These are phyloP conservation scores for Xiphophorus maculatus DNA, from an alignment of 2,113 vertebrate genomes.

Conservation along the genomic window DNA sequence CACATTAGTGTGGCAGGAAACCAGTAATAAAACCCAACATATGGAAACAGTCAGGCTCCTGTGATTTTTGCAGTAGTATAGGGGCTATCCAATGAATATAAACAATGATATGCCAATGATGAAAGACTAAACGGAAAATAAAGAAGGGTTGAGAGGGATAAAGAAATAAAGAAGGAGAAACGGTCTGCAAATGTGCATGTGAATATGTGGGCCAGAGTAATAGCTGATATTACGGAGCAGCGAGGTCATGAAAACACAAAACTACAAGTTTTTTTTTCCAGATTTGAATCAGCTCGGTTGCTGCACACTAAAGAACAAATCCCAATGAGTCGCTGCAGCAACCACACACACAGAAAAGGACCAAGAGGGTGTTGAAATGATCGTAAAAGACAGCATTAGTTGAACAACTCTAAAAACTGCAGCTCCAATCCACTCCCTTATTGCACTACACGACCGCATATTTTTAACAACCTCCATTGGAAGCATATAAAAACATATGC, in stretches of 20 bases:
- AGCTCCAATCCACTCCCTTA: constrained; percentile 69
- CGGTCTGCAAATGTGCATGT: constrained; percentile 29
- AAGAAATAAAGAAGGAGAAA: constrained; percentile 23
- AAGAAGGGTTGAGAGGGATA: constrained; percentile 40
- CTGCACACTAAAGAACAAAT: constrained; percentile 29
- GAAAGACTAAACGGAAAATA: constrained; percentile 61
- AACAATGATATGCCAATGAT: constrained; percentile 63
- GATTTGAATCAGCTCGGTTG: constrained; percentile 4
- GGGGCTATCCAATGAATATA: constrained; percentile 68
- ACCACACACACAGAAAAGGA: constrained; percentile 53
- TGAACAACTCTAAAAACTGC: constrained; percentile 75
- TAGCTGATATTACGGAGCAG: constrained; percentile 33
- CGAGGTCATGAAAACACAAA: constrained; percentile 33
- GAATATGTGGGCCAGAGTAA: constrained; percentile 26
- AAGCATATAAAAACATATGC: constrained; percentile 38
- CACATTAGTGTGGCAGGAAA: constrained; percentile 73
- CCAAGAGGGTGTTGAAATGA: constrained; percentile 65
- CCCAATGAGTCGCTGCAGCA: constrained; percentile 19
- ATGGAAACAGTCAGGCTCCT: constrained; percentile 77
- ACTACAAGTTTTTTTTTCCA: neutral
- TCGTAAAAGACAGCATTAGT: constrained; percentile 76
- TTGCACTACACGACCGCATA: constrained; percentile 71
- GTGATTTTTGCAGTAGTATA: constrained; percentile 66
- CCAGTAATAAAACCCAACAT: constrained; percentile 71
- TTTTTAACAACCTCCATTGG: constrained; percentile 56